phyloP scores from a whole-genome alignment of 2,113 vertebrate species.

The Rhea americana region DNA sequence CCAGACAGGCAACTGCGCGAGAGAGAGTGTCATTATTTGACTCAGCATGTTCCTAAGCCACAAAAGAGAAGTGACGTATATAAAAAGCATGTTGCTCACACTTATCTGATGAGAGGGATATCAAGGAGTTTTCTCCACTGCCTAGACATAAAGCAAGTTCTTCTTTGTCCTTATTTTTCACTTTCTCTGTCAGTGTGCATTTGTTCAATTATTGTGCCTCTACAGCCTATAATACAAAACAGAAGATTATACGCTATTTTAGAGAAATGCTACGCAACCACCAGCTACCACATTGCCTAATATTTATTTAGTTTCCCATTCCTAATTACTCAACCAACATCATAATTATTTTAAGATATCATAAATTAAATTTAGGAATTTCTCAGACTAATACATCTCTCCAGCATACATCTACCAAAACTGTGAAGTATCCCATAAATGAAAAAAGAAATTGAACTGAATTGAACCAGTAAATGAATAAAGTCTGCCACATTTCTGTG shows the following conservation, averaged over 20 bases:
- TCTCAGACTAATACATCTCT: not conserved
- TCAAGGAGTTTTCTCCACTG: slow-evolving; percentile 73
- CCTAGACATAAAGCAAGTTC: slow-evolving; percentile 51
- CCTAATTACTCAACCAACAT: not conserved
- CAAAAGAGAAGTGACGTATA: slow-evolving; percentile 64
- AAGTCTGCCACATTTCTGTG: not conserved
- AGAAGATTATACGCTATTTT: not conserved
- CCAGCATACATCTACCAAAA: not conserved
- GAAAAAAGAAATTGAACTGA: not conserved
- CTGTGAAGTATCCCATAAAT: not conserved
- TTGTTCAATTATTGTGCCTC: not conserved
- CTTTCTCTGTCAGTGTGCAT: slow-evolving; percentile 42
- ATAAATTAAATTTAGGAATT: not conserved
- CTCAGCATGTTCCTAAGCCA: slow-evolving; percentile 79
- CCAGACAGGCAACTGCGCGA: not conserved
- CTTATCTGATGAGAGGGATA: slow-evolving; percentile 60
- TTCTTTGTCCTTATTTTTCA: slow-evolving; percentile 43
- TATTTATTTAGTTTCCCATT: not conserved
- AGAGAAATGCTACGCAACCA: not conserved
- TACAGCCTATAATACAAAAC: not conserved
- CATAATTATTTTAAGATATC: not conserved
- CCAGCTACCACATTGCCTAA: not conserved
- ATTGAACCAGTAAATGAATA: not conserved
- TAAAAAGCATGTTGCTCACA: slow-evolving; percentile 9
- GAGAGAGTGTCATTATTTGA: slow-evolving; percentile 66